phyloP scores from a whole-genome alignment of 2,797 vertebrate genomes.

The Champsocephalus gunnari region DNA sequence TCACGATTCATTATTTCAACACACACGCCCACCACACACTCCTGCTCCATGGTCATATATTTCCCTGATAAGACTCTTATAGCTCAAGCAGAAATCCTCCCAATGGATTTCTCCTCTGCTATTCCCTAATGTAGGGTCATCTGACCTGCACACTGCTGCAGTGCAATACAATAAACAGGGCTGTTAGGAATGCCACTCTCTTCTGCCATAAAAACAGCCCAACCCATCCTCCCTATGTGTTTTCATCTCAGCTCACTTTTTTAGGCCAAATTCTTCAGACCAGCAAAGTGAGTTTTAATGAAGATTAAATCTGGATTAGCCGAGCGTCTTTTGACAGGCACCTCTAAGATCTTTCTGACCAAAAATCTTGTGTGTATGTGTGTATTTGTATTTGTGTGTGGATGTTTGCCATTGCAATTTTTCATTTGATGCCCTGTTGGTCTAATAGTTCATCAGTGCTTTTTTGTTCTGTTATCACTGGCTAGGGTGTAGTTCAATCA shows the following conservation, averaged over 20 bases:
- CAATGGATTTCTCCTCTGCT: constrained; percentile 47
- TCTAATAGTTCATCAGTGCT: too few relatives aligned
- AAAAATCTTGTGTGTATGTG: constrained; percentile 13
- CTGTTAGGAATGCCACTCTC: constrained; percentile 36
- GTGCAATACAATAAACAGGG: constrained; percentile 8
- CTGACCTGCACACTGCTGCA: constrained; percentile 9
- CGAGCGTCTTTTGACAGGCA: constrained; percentile 40
- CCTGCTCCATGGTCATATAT: constrained; percentile 51
- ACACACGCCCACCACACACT: constrained; percentile 31
- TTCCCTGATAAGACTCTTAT: constrained; percentile 51
- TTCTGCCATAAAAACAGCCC: constrained; percentile 25
- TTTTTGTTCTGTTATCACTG: too few relatives aligned
- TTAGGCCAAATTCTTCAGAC: constrained; percentile 18
- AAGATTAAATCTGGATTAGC: constrained; percentile 33
- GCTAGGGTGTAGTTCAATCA: too few relatives aligned
- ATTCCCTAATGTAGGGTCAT: constrained; percentile 35
- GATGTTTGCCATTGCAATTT: too few relatives aligned
- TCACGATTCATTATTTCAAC: constrained; percentile 50
- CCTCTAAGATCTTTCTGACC: constrained; percentile 35
- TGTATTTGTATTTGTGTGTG: constrained; percentile 23
- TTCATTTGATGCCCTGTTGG: too few relatives aligned
- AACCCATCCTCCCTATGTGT: background rate
- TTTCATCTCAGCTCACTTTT: constrained; percentile 5
- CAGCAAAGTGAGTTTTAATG: constrained; percentile 18
- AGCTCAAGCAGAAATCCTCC: constrained; percentile 40